phyloP scores from a whole-genome alignment of 1,140 invertebrate species.

The Hylyphantes graminicola region DNA sequence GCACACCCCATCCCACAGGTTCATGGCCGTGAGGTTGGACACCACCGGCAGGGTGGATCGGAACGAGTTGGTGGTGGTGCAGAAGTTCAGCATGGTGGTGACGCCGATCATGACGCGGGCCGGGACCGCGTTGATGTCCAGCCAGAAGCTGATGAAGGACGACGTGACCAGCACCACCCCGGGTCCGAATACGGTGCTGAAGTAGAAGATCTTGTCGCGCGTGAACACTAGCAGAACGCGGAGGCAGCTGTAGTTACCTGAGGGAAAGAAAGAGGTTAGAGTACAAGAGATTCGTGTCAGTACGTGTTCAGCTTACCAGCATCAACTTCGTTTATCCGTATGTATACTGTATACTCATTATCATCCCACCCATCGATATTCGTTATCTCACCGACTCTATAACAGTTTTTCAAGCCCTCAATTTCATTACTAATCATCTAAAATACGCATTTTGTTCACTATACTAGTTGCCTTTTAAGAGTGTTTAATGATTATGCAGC shows the following conservation, averaged over 20 bases:
- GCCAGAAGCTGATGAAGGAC: conserved; percentile 94
- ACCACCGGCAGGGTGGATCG: conserved; percentile 85
- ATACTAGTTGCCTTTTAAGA: no score
- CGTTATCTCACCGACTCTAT: no score
- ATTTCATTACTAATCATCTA: no score
- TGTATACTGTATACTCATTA: no score
- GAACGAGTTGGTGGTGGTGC: conserved; percentile 79
- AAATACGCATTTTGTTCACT: no score
- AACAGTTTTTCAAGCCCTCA: no score
- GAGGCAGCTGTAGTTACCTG: conserved; percentile 82
- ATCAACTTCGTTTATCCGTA: no score
- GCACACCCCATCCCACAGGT: conserved; percentile 94
- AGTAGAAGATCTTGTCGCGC: conserved; percentile 93
- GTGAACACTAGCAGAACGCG: conserved; percentile 91
- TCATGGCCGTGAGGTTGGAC: conserved; percentile 93
- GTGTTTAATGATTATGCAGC: no score
- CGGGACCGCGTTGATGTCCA: conserved; percentile 95
- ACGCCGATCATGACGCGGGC: conserved; percentile 83
- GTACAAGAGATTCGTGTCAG: no score
- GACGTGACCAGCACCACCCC: conserved; percentile 94
- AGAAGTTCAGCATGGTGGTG: conserved; percentile 97
- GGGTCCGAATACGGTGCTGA: conserved; percentile 95
- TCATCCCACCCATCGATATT: no score
- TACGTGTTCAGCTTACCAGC: no score
- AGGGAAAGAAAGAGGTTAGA: background rate